These are phyloP conservation scores for Malurus cyaneus DNA, from an alignment of 2,113 vertebrate genomes.

Conservation along the genomic window DNA sequence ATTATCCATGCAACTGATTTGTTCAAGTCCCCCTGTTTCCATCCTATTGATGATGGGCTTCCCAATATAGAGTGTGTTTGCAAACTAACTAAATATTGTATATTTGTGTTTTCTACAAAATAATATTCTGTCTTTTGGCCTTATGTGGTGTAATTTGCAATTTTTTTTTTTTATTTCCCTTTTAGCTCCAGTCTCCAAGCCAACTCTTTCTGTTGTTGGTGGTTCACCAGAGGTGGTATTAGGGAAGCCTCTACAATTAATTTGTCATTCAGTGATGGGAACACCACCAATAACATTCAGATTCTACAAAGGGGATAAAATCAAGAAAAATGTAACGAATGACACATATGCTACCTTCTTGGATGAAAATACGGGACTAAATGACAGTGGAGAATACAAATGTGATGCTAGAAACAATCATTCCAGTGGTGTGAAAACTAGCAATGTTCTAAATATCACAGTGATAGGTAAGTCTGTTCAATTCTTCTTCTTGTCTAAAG, in stretches of 20 bases:
- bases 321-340: neutral
- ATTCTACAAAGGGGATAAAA: conserved; percentile 47
- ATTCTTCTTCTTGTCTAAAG: neutral
- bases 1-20: neutral
- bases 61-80: neutral
- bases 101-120: neutral
- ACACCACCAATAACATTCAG: conserved; percentile 66
- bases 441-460: conserved; percentile 61
- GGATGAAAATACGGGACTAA: conserved; percentile 17
- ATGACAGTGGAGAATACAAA: conserved; percentile 31
- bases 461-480: conserved; percentile 61
- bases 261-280: conserved; percentile 40
- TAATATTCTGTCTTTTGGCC: neutral
- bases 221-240: conserved; percentile 37
- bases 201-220: conserved; percentile 11
- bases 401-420: conserved; percentile 65
- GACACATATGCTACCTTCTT: conserved; percentile 15
- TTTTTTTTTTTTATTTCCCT: neutral
- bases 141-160: neutral
- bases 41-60: neutral
- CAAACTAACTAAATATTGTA: neutral
- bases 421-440: conserved; percentile 8
- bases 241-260: conserved; percentile 35
- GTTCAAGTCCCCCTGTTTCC: neutral
- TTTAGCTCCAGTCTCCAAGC: conserved; percentile 68